Base-by-base conservation (phyloP, 1,140 invertebrate species). In the Drosophila truncata region DNA sequence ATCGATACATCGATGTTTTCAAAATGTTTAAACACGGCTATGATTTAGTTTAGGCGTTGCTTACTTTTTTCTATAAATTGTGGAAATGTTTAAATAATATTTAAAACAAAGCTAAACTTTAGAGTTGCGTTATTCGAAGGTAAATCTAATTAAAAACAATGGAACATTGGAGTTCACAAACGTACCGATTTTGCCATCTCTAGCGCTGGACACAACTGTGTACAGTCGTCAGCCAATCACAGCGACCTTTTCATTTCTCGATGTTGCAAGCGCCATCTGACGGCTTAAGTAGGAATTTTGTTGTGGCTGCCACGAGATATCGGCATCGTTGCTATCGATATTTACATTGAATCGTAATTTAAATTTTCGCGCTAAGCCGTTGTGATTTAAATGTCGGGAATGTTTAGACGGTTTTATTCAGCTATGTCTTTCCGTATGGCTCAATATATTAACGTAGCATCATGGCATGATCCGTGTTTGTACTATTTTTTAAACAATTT, bases 191-290 rank as follows among this genome's bases (percentile, higher is more conserved):
- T 25, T 37, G 25, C 20, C 52, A 37, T 37, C 52, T n/a, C 52
- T 10, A 54, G 44, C 82, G 78, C 64, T 66, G 63, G 77, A 70
- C 76, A 72, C 74, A 69, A 72, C 74, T 78, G 72, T 77, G 85
- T 90, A 90, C 85, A 85, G 23, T 47, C 44, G 84, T 86, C 79
- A 37, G 57, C 90, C 90, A 91, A 91, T 91, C 90, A 82, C 79
- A 91, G 77, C 49, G 29, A 41, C 13, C 60, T 67, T 91, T 91
- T 60, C 72, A 91, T 86, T 83, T 81, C 44, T 60, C 52, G 63
- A 27, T 66, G 82, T 16, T 60, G 69, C 63, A 63, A 70, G 85
- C 82, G 90, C 69, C 90, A 33, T 66, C 90, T 91, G 64, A 58
- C 67, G 86, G 66, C 37, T 77, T 44, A 16, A 1, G 54, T 18